Percentiles rank a stretch among this genome's conserved stretches.
These are phyloP conservation scores for Lasioglossum baleicum DNA, from an alignment of 1,140 invertebrate genomes.

Conservation along the genomic window DNA sequence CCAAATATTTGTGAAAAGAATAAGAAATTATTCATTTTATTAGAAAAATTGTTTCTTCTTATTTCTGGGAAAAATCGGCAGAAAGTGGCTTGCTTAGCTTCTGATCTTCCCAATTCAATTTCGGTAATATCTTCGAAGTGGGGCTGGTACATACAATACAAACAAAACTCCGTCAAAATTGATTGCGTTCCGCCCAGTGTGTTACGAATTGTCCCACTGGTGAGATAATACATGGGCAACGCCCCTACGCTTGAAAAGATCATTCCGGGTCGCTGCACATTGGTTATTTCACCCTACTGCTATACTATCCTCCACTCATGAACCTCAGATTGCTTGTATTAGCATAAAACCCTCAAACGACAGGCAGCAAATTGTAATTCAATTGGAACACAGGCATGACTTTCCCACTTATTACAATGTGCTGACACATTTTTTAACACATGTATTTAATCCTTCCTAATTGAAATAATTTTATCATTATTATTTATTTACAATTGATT, in stretches of 20 bases:
- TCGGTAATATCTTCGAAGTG: background rate
- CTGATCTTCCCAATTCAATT: too few relatives aligned
- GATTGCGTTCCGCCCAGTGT: slow-evolving; percentile 47
- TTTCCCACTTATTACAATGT: background rate
- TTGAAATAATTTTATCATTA: too few relatives aligned
- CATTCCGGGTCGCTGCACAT: slow-evolving; percentile 64
- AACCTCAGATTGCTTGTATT: slow-evolving; percentile 62
- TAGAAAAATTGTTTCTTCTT: background rate
- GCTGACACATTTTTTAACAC: too few relatives aligned
- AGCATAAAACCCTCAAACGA: slow-evolving; percentile 50
- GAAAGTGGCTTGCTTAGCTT: too few relatives aligned
- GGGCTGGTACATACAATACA: background rate
- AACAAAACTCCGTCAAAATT: slow-evolving; percentile 45
- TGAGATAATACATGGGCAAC: slow-evolving; percentile 61
- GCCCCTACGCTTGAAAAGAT: slow-evolving; percentile 59
- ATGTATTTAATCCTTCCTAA: background rate
- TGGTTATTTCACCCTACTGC: slow-evolving; percentile 41
- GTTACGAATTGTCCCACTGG: slow-evolving; percentile 54
- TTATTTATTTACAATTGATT: too few relatives aligned
- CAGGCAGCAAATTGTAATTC: slow-evolving; percentile 54
- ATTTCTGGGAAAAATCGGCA: too few relatives aligned
- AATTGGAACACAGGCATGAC: slow-evolving; percentile 32
- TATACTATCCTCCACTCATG: slow-evolving; percentile 43
- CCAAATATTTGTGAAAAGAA: too few relatives aligned
- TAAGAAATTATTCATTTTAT: too few relatives aligned